A percentile compares a stretch with the other conserved stretches of the same genome.
These are phyloP conservation scores for Nasonovia ribisnigri DNA, from an alignment of 2,888 invertebrate genomes.

Conservation along the genomic window DNA sequence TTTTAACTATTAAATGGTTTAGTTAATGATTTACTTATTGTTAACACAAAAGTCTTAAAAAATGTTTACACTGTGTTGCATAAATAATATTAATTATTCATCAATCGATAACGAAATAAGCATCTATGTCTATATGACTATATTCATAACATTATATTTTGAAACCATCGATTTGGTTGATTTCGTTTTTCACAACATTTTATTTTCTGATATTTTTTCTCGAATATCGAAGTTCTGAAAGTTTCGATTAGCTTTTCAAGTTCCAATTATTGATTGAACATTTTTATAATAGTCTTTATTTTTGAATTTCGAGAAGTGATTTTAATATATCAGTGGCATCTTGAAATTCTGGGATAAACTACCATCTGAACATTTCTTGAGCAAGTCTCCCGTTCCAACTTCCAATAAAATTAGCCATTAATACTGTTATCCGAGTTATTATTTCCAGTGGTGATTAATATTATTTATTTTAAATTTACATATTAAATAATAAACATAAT, in stretches of 20 bases:
- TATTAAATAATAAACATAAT: constrained; percentile 3
- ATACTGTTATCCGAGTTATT: background rate
- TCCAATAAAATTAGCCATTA: background rate
- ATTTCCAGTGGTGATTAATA: too few relatives aligned
- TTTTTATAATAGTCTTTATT: background rate
- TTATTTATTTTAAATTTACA: background rate
- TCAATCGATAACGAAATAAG: background rate
- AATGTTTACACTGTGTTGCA: background rate
- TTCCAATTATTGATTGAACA: background rate
- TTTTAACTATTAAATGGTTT: background rate
- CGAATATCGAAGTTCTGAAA: background rate
- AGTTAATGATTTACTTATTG: background rate
- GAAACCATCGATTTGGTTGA: too few relatives aligned
- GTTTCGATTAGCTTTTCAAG: background rate
- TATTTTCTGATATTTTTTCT: background rate
- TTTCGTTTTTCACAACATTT: too few relatives aligned
- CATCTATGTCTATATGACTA: background rate
- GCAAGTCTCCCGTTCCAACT: background rate
- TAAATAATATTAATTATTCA: background rate
- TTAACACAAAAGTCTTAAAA: background rate
- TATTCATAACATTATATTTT: background rate
- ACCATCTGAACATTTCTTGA: background rate
- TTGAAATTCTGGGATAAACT: too few relatives aligned
- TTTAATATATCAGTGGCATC: too few relatives aligned
- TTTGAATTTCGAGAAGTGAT: too few relatives aligned